phyloP scores from a whole-genome alignment of 2,888 invertebrate species.

The Drosophila monieri region DNA sequence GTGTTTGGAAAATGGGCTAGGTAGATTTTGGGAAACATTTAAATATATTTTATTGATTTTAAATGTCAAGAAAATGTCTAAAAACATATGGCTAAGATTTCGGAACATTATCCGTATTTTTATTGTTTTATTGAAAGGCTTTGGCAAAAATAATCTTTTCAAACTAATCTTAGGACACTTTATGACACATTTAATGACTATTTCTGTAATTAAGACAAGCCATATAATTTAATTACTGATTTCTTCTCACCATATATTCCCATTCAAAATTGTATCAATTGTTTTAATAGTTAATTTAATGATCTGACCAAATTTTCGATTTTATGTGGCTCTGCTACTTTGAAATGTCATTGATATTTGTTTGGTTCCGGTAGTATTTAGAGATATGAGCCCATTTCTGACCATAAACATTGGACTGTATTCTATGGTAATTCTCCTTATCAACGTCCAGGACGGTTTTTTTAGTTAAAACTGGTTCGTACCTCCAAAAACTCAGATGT shows the following conservation, averaged over 20 bases:
- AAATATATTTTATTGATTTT: neutral
- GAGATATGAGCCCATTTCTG: slow-evolving; percentile 16
- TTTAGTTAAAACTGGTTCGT: slow-evolving; percentile 67
- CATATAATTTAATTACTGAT: too few relatives aligned
- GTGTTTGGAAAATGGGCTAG: neutral
- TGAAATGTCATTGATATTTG: slow-evolving; percentile 12
- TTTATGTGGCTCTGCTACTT: neutral
- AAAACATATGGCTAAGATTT: neutral
- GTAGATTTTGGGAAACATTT: neutral
- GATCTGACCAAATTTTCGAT: neutral
- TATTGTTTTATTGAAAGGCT: neutral
- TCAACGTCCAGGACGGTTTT: slow-evolving; percentile 43
- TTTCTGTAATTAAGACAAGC: too few relatives aligned
- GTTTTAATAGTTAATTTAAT: neutral
- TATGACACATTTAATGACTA: too few relatives aligned
- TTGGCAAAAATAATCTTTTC: neutral
- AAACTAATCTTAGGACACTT: neutral
- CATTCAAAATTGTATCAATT: neutral
- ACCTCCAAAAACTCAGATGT: slow-evolving; percentile 63
- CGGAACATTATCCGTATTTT: neutral
- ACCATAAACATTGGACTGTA: slow-evolving; percentile 4
- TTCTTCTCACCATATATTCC: too few relatives aligned
- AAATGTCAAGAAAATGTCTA: too few relatives aligned
- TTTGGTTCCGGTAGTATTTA: slow-evolving; percentile 22
- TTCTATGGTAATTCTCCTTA: slow-evolving; percentile 38